Evolutionary conservation across 2,113 vertebrate genomes (phyloP).

Genomic region (Catharus minimus): DNA sequence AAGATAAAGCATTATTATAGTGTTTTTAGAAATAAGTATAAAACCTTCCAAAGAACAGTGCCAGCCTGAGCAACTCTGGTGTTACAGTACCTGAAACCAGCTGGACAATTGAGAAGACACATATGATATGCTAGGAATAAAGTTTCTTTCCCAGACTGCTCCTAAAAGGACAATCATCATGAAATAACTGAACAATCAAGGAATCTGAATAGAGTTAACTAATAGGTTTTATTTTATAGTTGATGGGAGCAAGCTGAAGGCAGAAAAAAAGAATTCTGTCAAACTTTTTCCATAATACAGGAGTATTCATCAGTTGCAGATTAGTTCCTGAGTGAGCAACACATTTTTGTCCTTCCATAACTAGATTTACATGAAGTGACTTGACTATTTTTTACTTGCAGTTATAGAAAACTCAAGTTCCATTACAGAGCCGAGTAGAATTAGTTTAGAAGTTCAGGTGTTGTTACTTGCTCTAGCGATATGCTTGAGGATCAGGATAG

Average conservation of each 20-base stretch:
- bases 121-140: background rate
- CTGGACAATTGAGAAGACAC: background rate
- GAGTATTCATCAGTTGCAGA: background rate
- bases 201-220: background rate
- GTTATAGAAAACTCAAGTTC: background rate
- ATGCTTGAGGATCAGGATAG: background rate
- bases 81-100: background rate
- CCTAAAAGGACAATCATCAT: background rate
- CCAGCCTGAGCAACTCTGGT: background rate
- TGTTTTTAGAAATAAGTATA: background rate
- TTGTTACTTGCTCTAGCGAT: background rate
- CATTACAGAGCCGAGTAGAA: background rate
- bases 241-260: background rate
- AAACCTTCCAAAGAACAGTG: background rate
- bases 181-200: background rate
- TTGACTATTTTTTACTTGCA: background rate
- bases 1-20: background rate
- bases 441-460: background rate
- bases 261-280: background rate
- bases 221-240: background rate
- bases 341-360: background rate
- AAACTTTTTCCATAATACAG: background rate
- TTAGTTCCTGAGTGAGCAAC: background rate
- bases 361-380: background rate
- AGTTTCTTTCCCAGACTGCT: background rate